A percentile compares a stretch with the other conserved stretches of the same genome.
These are phyloP conservation scores for Thaleichthys pacificus DNA, from an alignment of 2,797 vertebrate genomes.

Conservation along the genomic window DNA sequence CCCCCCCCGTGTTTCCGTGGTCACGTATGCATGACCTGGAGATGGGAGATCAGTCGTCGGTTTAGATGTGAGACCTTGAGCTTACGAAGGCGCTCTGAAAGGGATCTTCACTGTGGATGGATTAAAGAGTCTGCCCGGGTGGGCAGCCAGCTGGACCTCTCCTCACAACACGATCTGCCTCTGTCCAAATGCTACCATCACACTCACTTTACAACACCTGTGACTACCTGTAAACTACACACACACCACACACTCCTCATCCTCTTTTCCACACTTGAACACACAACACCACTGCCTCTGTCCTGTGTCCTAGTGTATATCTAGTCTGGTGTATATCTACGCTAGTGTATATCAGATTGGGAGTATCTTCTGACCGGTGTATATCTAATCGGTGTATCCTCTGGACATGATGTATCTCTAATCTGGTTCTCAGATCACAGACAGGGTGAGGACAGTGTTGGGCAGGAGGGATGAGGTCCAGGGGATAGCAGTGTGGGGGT, in stretches of 20 bases:
- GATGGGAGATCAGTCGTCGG: too few relatives aligned
- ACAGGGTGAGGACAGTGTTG: too few relatives aligned
- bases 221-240: conserved; percentile 19
- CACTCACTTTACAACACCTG: background rate
- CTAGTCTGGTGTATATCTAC: background rate
- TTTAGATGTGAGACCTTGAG: too few relatives aligned
- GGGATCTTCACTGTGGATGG: background rate
- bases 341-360: too few relatives aligned
- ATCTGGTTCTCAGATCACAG: too few relatives aligned
- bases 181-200: conserved; percentile 24
- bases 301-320: background rate
- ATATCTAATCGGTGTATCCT: too few relatives aligned
- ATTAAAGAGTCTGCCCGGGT: background rate
- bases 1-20: too few relatives aligned
- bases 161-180: conserved; percentile 3
- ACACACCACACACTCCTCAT: conserved; percentile 27
- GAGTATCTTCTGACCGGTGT: too few relatives aligned
- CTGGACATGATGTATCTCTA: too few relatives aligned
- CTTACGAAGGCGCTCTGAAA: too few relatives aligned
- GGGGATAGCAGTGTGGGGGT: too few relatives aligned
- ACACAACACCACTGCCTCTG: conserved; percentile 8
- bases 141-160: background rate
- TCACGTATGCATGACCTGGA: background rate
- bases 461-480: too few relatives aligned
- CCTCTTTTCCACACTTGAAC: conserved; percentile 7